Evolutionary conservation across 2,113 vertebrate species (phyloP), one percentile per base, ranked within the genome.

Genomic region (Urocolius indicus): DNA sequence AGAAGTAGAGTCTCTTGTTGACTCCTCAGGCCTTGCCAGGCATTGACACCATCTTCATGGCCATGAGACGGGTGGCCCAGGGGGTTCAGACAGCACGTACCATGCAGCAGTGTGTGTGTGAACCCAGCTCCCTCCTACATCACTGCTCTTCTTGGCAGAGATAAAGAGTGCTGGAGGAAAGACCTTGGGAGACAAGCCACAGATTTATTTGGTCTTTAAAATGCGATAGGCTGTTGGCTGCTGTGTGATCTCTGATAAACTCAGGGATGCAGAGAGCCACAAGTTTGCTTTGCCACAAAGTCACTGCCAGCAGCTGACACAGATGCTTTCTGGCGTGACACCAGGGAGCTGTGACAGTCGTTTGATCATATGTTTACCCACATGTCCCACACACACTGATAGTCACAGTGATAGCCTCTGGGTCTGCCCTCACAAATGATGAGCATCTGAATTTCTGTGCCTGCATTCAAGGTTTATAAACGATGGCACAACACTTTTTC

Each of bases 1-100:
- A 51, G 55, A 48, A 83, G 76, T 3, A 1, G 59, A 80, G 21
- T 26, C 75, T 43, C 0, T 0, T 74, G 76, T 29, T 83, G 30
- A 13, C 43, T 59, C 27, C 48, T 65, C 48, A 32, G 69, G 41
- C 51, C 54, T 16, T 1, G 1, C 61, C 71, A 52, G 72, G 11
- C 6, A 0, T 20, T 22, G 24, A 22, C 18, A 46, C 1, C 51
- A 9, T 2, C 55, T 9, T 38, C 74, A 32, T 0, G 0, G 18
- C 59, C 69, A 5, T 0, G 0, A 61, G 71, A 13, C 0, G 0
- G 49, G 54, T 0, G 0, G 41, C 48, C n/a, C 22, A 2, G 38
- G 26, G 24, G 4, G 6, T 57, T 67, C 49, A 57, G 79, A 8
- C 32, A 22, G 74, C 0, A 3, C 3, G 8, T 36, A 23, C 46